Percentiles rank a stretch among this genome's conserved stretches.
phyloP scores from a whole-genome alignment of 2,797 vertebrate species.

The Lutra lutra region DNA sequence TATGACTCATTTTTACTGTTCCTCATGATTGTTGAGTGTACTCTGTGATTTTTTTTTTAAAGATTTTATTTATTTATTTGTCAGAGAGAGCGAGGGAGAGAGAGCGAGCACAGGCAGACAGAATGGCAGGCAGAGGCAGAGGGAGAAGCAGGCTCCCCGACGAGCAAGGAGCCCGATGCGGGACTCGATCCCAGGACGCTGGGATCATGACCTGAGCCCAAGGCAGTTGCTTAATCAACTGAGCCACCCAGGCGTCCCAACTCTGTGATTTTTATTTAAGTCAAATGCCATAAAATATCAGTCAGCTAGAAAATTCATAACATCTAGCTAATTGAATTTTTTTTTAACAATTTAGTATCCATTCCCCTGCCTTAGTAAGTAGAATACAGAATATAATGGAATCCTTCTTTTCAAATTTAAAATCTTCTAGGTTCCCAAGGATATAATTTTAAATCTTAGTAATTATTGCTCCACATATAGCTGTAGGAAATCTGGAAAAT shows the following conservation, averaged over 20 bases:
- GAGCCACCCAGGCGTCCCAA: no score
- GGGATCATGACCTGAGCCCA: no score
- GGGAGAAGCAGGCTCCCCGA: no score
- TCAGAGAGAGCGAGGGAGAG: no score
- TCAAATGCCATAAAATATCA: slow-evolving; percentile 53
- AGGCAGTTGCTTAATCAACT: no score
- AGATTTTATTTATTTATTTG: no score
- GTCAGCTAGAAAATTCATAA: slow-evolving; percentile 29
- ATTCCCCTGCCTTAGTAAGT: slow-evolving; percentile 33
- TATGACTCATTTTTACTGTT: slow-evolving; percentile 33
- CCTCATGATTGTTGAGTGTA: not conserved
- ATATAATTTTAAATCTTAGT: not conserved
- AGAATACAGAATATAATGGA: not conserved
- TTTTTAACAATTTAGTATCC: slow-evolving; percentile 57
- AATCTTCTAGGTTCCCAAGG: not conserved
- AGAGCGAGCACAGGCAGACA: no score
- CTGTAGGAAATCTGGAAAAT: not conserved
- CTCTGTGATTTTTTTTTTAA: slow-evolving; percentile 49
- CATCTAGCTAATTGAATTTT: slow-evolving; percentile 59
- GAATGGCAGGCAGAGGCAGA: no score
- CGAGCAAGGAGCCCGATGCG: no score
- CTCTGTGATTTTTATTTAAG: slow-evolving; percentile 50
- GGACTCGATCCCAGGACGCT: no score
- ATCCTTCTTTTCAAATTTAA: slow-evolving; percentile 23
- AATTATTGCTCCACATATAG: not conserved